phyloP scores from a whole-genome alignment of 2,113 vertebrate species.

The Ptilorrhoa leucosticta region DNA sequence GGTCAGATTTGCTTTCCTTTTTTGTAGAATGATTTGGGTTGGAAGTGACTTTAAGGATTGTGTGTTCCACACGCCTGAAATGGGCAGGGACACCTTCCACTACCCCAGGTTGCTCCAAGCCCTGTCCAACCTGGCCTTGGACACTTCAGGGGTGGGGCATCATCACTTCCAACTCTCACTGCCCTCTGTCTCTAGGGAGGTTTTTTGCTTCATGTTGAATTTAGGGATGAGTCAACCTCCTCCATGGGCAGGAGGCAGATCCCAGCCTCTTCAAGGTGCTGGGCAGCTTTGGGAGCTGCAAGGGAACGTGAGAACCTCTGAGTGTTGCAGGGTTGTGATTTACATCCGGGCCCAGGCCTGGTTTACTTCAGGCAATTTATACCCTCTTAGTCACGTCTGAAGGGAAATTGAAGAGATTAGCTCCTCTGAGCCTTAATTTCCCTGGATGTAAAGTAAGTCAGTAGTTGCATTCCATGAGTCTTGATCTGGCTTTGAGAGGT shows the following conservation, averaged over 20 bases:
- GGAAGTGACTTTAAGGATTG: background rate
- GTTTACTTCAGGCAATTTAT: background rate
- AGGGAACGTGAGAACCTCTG: background rate
- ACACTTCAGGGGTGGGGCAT: background rate
- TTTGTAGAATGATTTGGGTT: background rate
- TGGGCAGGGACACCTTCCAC: background rate
- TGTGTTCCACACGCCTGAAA: background rate
- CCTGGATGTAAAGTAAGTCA: background rate
- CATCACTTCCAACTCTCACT: background rate
- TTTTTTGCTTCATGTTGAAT: background rate
- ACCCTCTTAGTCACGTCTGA: background rate
- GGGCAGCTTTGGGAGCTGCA: background rate
- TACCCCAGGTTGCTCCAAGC: background rate
- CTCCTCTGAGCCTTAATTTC: background rate
- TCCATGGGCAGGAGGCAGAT: background rate
- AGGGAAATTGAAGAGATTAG: background rate
- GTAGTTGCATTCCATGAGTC: background rate
- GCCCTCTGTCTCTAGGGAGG: background rate
- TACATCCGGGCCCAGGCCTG: background rate
- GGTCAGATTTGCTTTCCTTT: background rate
- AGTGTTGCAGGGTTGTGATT: background rate
- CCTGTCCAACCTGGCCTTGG: accelerated
- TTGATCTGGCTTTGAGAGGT: background rate
- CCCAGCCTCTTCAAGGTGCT: background rate
- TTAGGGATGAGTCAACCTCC: background rate